Base-by-base conservation (phyloP, 2,888 invertebrate species). In the Caenorhabditis drosophilae region DNA sequence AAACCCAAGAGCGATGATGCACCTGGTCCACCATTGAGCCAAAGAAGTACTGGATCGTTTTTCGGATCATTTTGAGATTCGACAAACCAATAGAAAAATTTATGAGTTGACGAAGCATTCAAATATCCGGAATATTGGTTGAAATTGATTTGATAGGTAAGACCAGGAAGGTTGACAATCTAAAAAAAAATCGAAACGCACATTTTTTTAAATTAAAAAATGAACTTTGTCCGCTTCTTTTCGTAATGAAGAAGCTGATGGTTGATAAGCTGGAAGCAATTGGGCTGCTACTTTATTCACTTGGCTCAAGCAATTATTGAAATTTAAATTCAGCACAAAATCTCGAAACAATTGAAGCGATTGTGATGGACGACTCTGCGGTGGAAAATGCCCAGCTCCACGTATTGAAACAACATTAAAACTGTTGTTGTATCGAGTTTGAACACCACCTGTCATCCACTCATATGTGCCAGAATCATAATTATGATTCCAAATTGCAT, bases 1-100 rank as follows among this genome's bases (percentile, higher is more conserved):
- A 85, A 75, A 18, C 85, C 85, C 60, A 55, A 61, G 1, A 73
- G 23, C 11, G 69, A 69, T 1, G 67, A 67, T 31, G 57, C 57
- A 38, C 72, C 72, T 15, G 72, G 72, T 23, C 72, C 85, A 9
- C 75, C 75, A 49, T 75, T 75, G 4, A 75, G 42, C 75, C 75
- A 75, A 0, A 75, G 48, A n/a, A 75, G 47, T 2, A 73, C 51
- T 27, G 75, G 75, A 20, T 52, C 67, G 16, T 49, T 56, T 0
- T 42, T 9, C 7, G 73, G 69, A 40, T 67, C 47, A n/a, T 41
- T 45, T 35, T 73, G 70, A 9, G 63, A 54, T 40, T 75, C 73
- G 1, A 71, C 67, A 34, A 73, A 67, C 72, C 72, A 70, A 38
- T 73, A 73, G 31, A 67, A 67, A 23, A 64, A 63, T 20, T 53